Base-by-base conservation (phyloP, 2,113 vertebrate genomes). In the Cinclus mexicanus region DNA sequence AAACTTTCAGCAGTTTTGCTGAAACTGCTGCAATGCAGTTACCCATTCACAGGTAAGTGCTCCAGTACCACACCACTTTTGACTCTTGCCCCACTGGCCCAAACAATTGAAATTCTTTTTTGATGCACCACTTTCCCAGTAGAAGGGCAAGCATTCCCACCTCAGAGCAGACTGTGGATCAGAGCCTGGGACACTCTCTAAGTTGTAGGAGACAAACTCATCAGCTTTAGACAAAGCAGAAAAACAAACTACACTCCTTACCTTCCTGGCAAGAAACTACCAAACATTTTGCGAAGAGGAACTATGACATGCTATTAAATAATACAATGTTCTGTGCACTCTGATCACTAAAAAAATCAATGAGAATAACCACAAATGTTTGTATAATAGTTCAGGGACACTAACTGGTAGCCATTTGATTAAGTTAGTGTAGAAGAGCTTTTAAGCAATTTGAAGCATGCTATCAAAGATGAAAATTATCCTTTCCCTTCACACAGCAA, bases 41-140 rank as follows among this genome's bases (percentile, higher is more conserved):
- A 78, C 24, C 42, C 52, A 52, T 31, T 74, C 24, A 70, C 18
- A 74, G 33, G 21, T 31, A 74, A 87, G 46, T 26, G 47, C n/a
- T 81, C 76, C 72, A 83, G 46, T 37, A 75, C 25, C 23, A 33
- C 6, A 70, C 12, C n/a, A 35, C 46, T 87, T 61, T 37, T 60
- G 87, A 86, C 75, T 92, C 76, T 83, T 46, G 87, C 17, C 12
- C 63, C 60, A 63, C 64, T 78, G 56, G 26, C 74, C 12, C 74
- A 95, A 74, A 64, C 63, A 87, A 91, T 3, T 87, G 56, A 55
- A 84, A 87, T 63, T 94, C 39, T 63, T 96, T 87, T 63, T 70
- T 72, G 52, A 53, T 57, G 64, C 52, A 93, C 56, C 72, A 39
- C 42, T 60, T 91, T 84, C 77, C 35, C 83, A 91, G 33, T 35